Evolutionary conservation across 2,888 invertebrate species (phyloP).

Genomic region (Cantharis rufa): DNA sequence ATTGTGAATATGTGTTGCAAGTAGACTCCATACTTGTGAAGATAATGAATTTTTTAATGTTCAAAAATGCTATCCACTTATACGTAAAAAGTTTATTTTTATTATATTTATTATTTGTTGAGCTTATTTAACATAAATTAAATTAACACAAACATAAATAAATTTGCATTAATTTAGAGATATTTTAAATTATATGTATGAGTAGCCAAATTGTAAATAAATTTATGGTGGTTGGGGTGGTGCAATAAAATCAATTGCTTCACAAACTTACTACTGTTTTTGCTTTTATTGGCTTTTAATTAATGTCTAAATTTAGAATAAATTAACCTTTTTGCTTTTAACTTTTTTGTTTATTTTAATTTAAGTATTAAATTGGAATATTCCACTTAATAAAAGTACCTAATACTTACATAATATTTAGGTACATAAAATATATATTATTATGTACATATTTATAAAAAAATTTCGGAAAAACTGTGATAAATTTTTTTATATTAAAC

Average conservation of each 20-base stretch:
- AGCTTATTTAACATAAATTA: neutral
- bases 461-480: conserved; percentile 29
- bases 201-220: conserved; percentile 41
- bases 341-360: neutral
- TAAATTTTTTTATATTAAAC: conserved; percentile 23
- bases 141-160: neutral
- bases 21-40: neutral
- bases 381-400: neutral
- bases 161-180: neutral
- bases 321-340: neutral
- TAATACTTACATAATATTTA: neutral
- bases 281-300: conserved; percentile 32
- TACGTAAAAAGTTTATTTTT: neutral
- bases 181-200: conserved; percentile 7
- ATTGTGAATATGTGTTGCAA: neutral
- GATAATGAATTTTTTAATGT: neutral
- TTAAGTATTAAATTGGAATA: neutral
- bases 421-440: neutral
- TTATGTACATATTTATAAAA: neutral
- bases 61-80: neutral
- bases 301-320: neutral
- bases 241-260: conserved; percentile 51
- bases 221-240: conserved; percentile 56
- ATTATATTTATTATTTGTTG: neutral
- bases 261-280: conserved; percentile 51